phyloP scores from a whole-genome alignment of 2,113 vertebrate genomes.

The Gambusia holbrooki region DNA sequence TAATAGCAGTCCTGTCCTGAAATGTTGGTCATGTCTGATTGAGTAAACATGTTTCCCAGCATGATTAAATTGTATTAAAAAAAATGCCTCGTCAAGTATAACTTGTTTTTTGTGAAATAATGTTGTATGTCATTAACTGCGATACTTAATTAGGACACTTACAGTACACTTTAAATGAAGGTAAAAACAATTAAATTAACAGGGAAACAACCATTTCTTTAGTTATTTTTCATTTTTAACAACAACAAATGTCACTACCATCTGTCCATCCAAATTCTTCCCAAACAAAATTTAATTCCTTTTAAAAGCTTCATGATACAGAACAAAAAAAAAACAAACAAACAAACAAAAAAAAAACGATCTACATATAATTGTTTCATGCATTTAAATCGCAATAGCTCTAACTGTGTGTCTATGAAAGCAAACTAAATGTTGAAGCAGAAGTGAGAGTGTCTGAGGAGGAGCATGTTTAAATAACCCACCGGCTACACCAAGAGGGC shows the following conservation, averaged over 20 bases:
- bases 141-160: not conserved
- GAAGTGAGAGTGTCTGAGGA: not conserved
- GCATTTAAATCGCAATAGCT: too few species aligned
- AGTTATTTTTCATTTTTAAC: too few species aligned
- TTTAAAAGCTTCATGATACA: too few species aligned
- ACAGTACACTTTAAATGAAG: not conserved
- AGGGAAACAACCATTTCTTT: too few species aligned
- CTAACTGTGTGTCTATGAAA: not conserved
- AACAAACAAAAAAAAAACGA: accelerated
- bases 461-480: conserved; percentile 4
- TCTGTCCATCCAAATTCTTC: too few species aligned
- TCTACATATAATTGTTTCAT: too few species aligned
- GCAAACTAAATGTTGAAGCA: not conserved
- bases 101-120: not conserved
- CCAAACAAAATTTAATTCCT: too few species aligned
- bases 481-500: not conserved
- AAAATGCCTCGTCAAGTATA: not conserved
- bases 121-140: too few species aligned
- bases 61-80: conserved; percentile 3
- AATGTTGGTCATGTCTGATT: conserved; percentile 6
- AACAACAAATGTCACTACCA: too few species aligned
- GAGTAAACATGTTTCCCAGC: conserved; percentile 22
- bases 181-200: too few species aligned
- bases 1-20: conserved; percentile 20
- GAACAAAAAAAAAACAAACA: too few species aligned